Conservation (phyloP, 1,140 invertebrate genomes). For the Ceratina japonica region DNA sequence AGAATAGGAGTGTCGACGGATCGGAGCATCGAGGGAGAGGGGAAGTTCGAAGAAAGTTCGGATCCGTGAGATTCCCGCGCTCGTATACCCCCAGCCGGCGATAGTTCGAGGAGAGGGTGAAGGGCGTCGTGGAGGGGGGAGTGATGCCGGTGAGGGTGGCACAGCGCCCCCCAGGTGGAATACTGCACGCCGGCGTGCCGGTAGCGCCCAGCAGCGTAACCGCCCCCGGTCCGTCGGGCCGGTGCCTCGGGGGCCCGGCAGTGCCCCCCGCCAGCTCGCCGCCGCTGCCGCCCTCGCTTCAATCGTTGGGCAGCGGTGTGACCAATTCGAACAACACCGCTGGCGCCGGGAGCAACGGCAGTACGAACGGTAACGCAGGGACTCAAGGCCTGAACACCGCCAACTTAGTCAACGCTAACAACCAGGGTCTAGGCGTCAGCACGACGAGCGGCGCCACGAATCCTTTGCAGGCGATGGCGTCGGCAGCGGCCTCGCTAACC, state of each 20-base stretch:
- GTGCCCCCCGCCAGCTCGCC: constrained; percentile 69
- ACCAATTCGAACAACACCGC: constrained; percentile 35
- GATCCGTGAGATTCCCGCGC: constrained; percentile 27
- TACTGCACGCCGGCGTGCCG: constrained; percentile 78
- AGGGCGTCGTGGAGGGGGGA: constrained; percentile 78
- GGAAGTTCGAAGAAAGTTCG: no score
- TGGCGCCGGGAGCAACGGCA: constrained; percentile 29
- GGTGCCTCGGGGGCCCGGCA: constrained; percentile 76
- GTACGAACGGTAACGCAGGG: constrained; percentile 25
- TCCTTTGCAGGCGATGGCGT: constrained; percentile 77
- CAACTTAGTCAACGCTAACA: constrained; percentile 40
- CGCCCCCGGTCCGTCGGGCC: constrained; percentile 73
- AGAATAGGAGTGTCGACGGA: not conserved
- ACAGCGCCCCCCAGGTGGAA: constrained; percentile 79
- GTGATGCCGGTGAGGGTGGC: constrained; percentile 80
- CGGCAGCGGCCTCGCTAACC: constrained; percentile 75
- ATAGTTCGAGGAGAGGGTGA: constrained; percentile 71
- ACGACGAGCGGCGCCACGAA: constrained; percentile 65
- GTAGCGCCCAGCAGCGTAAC: constrained; percentile 71
- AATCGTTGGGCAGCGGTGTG: constrained; percentile 66
- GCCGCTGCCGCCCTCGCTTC: constrained; percentile 70
- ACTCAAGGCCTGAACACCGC: constrained; percentile 11
- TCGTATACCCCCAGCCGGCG: constrained; percentile 49
- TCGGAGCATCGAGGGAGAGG: not conserved
- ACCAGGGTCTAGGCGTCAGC: constrained; percentile 38